phyloP scores from a whole-genome alignment of 2,113 vertebrate species.

The Bufo bufo region DNA sequence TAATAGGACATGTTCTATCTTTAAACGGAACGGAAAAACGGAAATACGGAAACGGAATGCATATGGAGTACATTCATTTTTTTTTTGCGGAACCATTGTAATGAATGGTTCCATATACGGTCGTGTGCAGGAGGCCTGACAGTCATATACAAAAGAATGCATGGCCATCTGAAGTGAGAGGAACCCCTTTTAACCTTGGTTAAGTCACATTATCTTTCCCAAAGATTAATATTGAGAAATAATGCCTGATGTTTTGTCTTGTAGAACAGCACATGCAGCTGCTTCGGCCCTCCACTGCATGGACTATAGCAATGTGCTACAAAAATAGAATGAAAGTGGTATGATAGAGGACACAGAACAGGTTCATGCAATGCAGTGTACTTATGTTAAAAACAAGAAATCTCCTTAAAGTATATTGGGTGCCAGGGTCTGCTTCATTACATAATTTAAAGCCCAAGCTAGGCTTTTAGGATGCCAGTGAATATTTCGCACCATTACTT shows the following conservation, averaged over 20 bases:
- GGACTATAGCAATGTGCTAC: neutral
- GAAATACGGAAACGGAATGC: too few relatives aligned
- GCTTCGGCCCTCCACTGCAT: neutral
- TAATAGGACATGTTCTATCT: too few relatives aligned
- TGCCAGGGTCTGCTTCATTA: neutral
- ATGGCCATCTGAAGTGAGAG: slow-evolving; percentile 35
- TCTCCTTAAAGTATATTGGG: neutral
- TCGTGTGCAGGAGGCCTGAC: too few relatives aligned
- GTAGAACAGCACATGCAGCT: neutral
- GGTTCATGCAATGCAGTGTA: neutral
- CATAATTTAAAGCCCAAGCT: neutral
- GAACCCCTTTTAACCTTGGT: slow-evolving; percentile 36
- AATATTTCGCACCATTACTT: neutral
- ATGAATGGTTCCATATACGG: too few relatives aligned
- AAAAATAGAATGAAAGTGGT: neutral
- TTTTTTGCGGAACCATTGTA: too few relatives aligned
- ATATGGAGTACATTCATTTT: too few relatives aligned
- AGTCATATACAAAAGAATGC: slow-evolving; percentile 47
- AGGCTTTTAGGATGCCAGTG: neutral
- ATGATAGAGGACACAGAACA: neutral
- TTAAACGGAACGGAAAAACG: too few relatives aligned
- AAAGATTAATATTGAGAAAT: slow-evolving; percentile 38
- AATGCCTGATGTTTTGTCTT: slow-evolving; percentile 17
- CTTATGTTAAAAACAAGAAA: neutral
- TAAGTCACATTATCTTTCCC: slow-evolving; percentile 45